A percentile compares a stretch with the other conserved stretches of the same genome.
Evolutionary conservation across 2,113 vertebrate genomes (phyloP).

Genomic region (Megaceryle maxima): DNA sequence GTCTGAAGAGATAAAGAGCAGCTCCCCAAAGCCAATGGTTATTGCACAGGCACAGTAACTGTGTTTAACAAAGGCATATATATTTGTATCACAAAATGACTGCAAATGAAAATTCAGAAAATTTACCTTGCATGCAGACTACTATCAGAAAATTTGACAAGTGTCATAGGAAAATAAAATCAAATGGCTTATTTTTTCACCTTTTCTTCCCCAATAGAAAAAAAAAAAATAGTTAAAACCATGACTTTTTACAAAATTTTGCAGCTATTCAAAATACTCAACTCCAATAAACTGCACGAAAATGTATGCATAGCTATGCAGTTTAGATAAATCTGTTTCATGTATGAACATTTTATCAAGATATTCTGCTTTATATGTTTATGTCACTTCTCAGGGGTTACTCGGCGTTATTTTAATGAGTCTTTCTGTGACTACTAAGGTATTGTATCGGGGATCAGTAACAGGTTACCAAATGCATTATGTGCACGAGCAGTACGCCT

Average conservation of each 20-base stretch:
- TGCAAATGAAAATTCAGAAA: background rate
- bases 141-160: background rate
- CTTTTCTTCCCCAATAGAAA: fast-evolving
- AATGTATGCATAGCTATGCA: background rate
- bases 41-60: background rate
- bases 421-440: background rate
- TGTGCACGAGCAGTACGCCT: background rate
- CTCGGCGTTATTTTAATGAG: background rate
- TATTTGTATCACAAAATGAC: background rate
- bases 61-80: background rate
- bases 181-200: background rate
- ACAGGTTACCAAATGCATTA: background rate
- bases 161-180: background rate
- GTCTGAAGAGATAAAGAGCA: slow-evolving; percentile 26
- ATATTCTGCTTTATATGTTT: background rate
- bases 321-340: background rate
- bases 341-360: background rate
- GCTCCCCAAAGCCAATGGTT: background rate
- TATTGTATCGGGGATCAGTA: background rate
- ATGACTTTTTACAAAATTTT: background rate
- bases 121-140: background rate
- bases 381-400: background rate
- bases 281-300: background rate
- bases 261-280: background rate
- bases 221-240: background rate